These are phyloP conservation scores for Drosophila subsilvestris DNA, from an alignment of 2,888 invertebrate genomes.

Conservation along the genomic window DNA sequence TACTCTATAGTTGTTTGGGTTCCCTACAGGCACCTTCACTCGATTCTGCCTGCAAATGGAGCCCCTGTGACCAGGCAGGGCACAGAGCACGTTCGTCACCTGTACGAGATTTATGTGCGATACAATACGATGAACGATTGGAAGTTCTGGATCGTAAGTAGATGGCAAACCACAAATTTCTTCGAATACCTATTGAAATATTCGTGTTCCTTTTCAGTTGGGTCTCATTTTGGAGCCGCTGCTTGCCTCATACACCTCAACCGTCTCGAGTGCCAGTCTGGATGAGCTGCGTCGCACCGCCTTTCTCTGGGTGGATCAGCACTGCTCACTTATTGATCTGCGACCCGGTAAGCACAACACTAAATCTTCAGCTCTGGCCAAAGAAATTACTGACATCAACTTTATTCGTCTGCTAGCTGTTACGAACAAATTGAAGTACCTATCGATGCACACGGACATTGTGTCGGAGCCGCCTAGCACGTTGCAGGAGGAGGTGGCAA, in stretches of 20 bases:
- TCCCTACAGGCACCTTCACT: conserved; percentile 92
- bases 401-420: conserved; percentile 88
- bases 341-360: conserved; percentile 89
- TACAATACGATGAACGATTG: conserved; percentile 94
- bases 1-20: fast-evolving
- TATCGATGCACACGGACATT: conserved; percentile 97
- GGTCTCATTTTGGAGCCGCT: conserved; percentile 95
- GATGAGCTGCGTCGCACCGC: conserved; percentile 96
- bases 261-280: conserved; percentile 95
- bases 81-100: conserved; percentile 95
- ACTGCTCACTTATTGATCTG: conserved; percentile 96
- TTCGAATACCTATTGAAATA: background rate
- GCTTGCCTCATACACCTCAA: conserved; percentile 94
- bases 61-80: conserved; percentile 96
- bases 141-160: conserved; percentile 98
- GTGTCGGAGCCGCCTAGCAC: conserved; percentile 92
- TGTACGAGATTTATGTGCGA: conserved; percentile 96
- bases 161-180: no score
- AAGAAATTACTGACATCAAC: background rate
- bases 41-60: conserved; percentile 97
- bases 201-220: conserved; percentile 87
- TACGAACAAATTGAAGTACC: conserved; percentile 93
- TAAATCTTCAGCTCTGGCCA: background rate
- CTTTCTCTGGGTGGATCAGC: conserved; percentile 97
- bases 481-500: conserved; percentile 94